Evolutionary conservation across 2,888 invertebrate genomes (phyloP).

Genomic region (Opisthograptis luteolata): DNA sequence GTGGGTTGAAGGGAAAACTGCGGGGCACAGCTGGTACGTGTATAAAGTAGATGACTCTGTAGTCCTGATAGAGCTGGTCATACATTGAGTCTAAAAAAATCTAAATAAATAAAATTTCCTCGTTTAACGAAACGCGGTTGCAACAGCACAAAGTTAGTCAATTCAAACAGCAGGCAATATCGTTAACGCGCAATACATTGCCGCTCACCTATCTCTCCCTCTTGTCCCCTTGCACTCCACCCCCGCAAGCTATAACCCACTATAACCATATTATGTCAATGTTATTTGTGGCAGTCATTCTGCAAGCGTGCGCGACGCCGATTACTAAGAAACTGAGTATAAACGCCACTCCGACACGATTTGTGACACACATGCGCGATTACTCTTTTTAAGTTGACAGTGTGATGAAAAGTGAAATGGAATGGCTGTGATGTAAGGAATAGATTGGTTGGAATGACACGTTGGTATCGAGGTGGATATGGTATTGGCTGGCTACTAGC

Average conservation of each 20-base stretch:
- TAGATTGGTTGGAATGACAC: slow-evolving; percentile 4
- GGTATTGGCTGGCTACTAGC: too few species aligned
- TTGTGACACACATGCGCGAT: slow-evolving; percentile 41
- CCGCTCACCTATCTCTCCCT: neutral
- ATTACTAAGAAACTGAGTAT: slow-evolving; percentile 70
- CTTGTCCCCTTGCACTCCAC: slow-evolving; percentile 27
- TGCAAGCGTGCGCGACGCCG: slow-evolving; percentile 65
- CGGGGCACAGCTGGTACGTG: too few species aligned
- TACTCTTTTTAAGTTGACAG: slow-evolving; percentile 12
- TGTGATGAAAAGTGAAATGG: slow-evolving; percentile 9
- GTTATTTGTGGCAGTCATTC: slow-evolving; percentile 79
- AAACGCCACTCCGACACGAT: slow-evolving; percentile 56
- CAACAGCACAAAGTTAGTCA: neutral
- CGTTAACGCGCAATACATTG: slow-evolving; percentile 4
- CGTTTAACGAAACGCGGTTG: too few species aligned
- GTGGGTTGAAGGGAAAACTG: too few species aligned
- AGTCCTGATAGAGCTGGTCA: too few species aligned
- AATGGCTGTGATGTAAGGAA: neutral
- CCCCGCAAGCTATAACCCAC: slow-evolving; percentile 48
- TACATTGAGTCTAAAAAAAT: too few species aligned
- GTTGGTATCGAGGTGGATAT: too few species aligned
- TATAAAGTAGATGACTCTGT: too few species aligned
- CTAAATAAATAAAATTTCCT: too few species aligned
- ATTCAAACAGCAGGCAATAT: neutral
- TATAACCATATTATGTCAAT: slow-evolving; percentile 70